phyloP scores from a whole-genome alignment of 2,113 vertebrate species.

The Pantherophis guttatus region DNA sequence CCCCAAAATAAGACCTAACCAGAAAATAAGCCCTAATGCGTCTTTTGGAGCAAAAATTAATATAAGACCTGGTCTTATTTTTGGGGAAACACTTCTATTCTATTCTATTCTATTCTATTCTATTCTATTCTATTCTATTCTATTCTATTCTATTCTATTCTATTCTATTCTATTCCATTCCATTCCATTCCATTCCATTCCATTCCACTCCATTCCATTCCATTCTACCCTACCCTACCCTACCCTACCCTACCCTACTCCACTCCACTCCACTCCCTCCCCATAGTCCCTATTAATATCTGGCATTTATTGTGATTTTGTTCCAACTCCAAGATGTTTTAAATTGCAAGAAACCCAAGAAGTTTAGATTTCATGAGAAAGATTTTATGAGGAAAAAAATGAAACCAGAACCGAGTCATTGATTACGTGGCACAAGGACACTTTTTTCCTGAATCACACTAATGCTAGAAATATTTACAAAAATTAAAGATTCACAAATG shows the following conservation, averaged over 20 bases:
- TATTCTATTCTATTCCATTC: neutral
- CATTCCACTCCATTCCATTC: too few species aligned
- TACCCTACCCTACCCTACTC: fast-evolving
- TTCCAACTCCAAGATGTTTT: neutral
- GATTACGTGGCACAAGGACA: neutral
- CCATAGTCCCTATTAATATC: neutral
- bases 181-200: too few species aligned
- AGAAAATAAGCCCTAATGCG: too few species aligned
- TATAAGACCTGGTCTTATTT: too few species aligned
- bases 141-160: neutral
- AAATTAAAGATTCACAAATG: neutral
- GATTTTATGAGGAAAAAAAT: neutral
- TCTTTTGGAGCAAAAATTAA: too few species aligned
- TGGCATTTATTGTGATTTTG: neutral
- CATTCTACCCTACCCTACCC: fast-evolving
- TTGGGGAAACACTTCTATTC: neutral
- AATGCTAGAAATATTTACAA: neutral
- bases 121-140: neutral
- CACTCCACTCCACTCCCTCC: neutral
- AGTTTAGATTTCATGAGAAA: neutral
- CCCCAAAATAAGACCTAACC: too few species aligned
- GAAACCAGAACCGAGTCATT: neutral
- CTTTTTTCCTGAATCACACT: neutral
- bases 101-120: neutral
- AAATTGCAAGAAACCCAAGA: neutral